phyloP scores from a whole-genome alignment of 2,113 vertebrate species.

The Ranitomeya imitator region DNA sequence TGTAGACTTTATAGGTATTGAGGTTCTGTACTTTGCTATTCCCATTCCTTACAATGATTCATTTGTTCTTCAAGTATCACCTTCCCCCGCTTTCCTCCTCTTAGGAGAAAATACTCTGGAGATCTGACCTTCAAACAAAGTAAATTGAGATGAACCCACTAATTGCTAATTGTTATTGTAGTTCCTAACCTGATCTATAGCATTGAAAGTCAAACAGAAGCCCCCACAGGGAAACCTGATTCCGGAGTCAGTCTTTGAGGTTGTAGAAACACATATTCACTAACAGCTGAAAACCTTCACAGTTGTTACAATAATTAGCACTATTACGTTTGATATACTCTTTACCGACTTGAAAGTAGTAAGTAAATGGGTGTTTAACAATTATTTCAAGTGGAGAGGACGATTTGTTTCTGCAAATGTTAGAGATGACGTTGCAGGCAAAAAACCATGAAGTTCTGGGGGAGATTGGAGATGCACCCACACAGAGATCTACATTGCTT shows the following conservation, averaged over 20 bases:
- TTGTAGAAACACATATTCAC: conserved; percentile 61
- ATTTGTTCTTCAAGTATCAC: conserved; percentile 25
- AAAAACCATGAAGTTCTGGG: not conserved
- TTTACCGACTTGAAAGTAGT: conserved; percentile 47
- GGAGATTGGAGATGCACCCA: not conserved
- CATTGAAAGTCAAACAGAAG: conserved; percentile 68
- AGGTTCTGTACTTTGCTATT: too few relatives aligned
- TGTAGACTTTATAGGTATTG: not conserved
- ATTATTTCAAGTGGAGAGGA: conserved; percentile 24
- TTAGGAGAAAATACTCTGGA: conserved; percentile 61
- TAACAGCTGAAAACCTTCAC: conserved; percentile 68
- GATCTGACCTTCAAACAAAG: conserved; percentile 64
- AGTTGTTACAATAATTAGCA: conserved; percentile 62
- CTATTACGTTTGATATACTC: conserved; percentile 53
- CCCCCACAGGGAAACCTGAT: conserved; percentile 71
- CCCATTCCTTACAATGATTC: not conserved
- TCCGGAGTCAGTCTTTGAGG: conserved; percentile 61
- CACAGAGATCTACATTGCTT: not conserved
- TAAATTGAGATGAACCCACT: conserved; percentile 69
- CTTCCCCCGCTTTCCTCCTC: conserved; percentile 35
- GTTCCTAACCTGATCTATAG: conserved; percentile 70
- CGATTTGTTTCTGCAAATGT: conserved; percentile 5
- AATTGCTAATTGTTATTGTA: conserved; percentile 74
- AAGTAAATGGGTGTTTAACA: conserved; percentile 40
- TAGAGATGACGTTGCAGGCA: not conserved